Evolutionary conservation across 1,140 invertebrate species (phyloP).

Genomic region (Phthorimaea operculella): DNA sequence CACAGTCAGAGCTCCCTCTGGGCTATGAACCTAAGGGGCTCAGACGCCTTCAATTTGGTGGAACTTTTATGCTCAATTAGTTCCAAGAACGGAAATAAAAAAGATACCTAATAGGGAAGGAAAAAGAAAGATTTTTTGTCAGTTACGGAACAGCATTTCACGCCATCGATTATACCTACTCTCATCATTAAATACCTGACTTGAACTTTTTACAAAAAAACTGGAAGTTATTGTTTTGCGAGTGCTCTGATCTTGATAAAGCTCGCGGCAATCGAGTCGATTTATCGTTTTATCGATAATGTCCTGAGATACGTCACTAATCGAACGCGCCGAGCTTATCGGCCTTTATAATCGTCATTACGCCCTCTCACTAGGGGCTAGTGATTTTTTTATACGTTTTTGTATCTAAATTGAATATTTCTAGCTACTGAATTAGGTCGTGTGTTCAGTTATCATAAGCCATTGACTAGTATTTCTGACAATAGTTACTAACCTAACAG

Average conservation of each 20-base stretch:
- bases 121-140: too few relatives aligned
- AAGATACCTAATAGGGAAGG: too few relatives aligned
- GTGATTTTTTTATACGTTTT: conserved; percentile 40
- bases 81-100: too few relatives aligned
- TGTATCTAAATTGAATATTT: conserved; percentile 11
- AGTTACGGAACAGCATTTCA: too few relatives aligned
- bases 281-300: conserved; percentile 56
- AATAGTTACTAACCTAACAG: too few relatives aligned
- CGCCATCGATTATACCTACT: too few relatives aligned
- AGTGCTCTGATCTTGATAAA: conserved; percentile 38
- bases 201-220: conserved; percentile 3
- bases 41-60: too few relatives aligned
- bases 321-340: conserved; percentile 47
- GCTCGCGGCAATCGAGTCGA: conserved; percentile 35
- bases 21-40: too few relatives aligned
- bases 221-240: conserved; percentile 28
- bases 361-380: conserved; percentile 23
- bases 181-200: neutral
- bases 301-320: conserved; percentile 49
- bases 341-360: conserved; percentile 51
- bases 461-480: too few relatives aligned
- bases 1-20: too few relatives aligned
- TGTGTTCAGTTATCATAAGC: too few relatives aligned
- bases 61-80: too few relatives aligned
- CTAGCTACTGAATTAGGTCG: neutral